phyloP scores from a whole-genome alignment of 2,113 vertebrate genomes.

The Lampris megalopsis region DNA sequence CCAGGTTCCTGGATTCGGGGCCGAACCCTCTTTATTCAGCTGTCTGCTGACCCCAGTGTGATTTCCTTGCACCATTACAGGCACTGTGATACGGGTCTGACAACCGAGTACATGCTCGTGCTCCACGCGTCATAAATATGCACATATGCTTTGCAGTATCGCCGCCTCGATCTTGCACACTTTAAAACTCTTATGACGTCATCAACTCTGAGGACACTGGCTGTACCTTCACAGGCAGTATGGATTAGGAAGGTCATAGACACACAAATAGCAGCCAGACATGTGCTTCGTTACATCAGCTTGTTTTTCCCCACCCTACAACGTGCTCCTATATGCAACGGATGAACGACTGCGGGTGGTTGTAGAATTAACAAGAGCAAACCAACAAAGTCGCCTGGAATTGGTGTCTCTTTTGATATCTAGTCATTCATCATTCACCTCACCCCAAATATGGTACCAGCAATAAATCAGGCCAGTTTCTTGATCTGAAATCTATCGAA shows the following conservation, averaged over 20 bases:
- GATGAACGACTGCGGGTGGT: constrained; percentile 7
- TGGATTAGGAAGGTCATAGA: constrained; percentile 35
- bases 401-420: constrained; percentile 40
- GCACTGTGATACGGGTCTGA: constrained; percentile 20
- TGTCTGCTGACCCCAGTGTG: constrained; percentile 68
- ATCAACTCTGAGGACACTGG: constrained; percentile 24
- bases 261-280: constrained; percentile 20
- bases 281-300: constrained; percentile 44
- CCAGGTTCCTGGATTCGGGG: constrained; percentile 55
- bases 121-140: constrained; percentile 58
- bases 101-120: no score
- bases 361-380: constrained; percentile 13
- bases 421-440: constrained; percentile 57
- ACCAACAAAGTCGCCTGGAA: constrained; percentile 33
- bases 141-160: constrained; percentile 49
- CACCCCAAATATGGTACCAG: constrained; percentile 33
- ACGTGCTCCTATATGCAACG: background rate
- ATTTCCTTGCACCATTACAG: constrained; percentile 67
- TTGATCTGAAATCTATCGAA: constrained; percentile 56
- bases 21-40: constrained; percentile 70
- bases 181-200: constrained; percentile 51
- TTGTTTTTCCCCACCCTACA: constrained; percentile 14
- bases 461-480: constrained; percentile 60
- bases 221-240: constrained; percentile 23
- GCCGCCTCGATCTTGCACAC: constrained; percentile 57